Conservation (phyloP, 2,888 invertebrate species). For the Synergus gifuensis region DNA sequence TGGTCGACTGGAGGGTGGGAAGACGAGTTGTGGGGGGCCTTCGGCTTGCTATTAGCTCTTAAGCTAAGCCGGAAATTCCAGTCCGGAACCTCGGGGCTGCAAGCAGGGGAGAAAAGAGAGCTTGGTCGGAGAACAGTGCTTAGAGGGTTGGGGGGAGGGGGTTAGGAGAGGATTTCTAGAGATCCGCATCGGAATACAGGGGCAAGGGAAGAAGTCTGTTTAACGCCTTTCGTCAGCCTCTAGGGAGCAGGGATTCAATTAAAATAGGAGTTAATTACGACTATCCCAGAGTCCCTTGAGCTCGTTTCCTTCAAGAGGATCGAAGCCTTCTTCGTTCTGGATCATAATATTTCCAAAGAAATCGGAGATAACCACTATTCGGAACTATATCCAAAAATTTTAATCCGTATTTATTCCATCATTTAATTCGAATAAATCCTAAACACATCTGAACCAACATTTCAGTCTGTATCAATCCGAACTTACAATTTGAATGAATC, state of each 20-base stretch:
- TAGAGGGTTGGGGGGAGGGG: neutral
- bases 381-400: too few species aligned
- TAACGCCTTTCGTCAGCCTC: constrained; percentile 56
- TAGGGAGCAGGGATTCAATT: constrained; percentile 47
- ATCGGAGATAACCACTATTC: too few species aligned
- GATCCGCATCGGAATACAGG: constrained; percentile 60
- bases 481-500: too few species aligned
- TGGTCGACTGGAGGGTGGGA: constrained; percentile 30
- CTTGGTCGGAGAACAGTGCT: constrained; percentile 39
- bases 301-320: constrained; percentile 13
- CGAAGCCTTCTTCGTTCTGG: neutral
- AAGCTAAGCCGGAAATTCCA: constrained; percentile 71
- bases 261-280: constrained; percentile 52
- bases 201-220: constrained; percentile 61
- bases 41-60: constrained; percentile 69
- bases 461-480: too few species aligned
- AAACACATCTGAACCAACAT: too few species aligned
- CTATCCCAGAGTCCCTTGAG: constrained; percentile 29
- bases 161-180: constrained; percentile 61
- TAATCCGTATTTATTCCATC: too few species aligned
- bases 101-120: constrained; percentile 47
- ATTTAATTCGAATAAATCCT: too few species aligned
- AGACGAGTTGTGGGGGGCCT: constrained; percentile 48
- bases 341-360: neutral
- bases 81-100: constrained; percentile 63